A percentile compares a stretch with the other conserved stretches of the same genome.
Conservation (phyloP, 2,797 vertebrate genomes). For the Ctenochaetus hawaiiensis region DNA sequence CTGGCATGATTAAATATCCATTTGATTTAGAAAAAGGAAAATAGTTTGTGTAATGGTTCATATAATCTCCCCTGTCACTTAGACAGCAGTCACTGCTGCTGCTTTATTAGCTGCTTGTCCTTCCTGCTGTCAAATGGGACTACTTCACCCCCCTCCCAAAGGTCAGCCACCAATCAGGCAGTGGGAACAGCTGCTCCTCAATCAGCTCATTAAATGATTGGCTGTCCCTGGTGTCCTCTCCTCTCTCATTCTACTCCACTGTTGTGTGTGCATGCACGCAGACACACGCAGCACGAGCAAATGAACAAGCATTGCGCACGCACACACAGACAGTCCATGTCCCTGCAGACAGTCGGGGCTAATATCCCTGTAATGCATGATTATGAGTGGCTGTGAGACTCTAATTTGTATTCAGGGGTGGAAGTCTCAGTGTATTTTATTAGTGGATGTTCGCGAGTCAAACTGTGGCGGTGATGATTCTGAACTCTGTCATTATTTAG, state of each 20-base stretch:
- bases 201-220: constrained; percentile 77
- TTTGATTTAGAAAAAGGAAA: constrained; percentile 65
- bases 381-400: constrained; percentile 52
- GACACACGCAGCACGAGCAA: constrained; percentile 32
- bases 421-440: constrained; percentile 39
- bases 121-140: constrained; percentile 57
- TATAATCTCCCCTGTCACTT: constrained; percentile 63
- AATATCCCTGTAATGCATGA: constrained; percentile 46
- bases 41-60: constrained; percentile 59
- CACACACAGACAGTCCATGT: constrained; percentile 20
- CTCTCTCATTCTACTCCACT: constrained; percentile 36
- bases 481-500: constrained; percentile 40
- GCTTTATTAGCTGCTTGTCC: constrained; percentile 59
- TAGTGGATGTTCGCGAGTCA: constrained; percentile 39
- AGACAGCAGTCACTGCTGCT: constrained; percentile 35
- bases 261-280: constrained; percentile 26
- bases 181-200: constrained; percentile 63
- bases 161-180: constrained; percentile 70
- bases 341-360: constrained; percentile 32
- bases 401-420: constrained; percentile 54
- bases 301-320: constrained; percentile 8
- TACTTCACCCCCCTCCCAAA: constrained; percentile 57
- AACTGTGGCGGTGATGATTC: constrained; percentile 29
- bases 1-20: constrained; percentile 60
- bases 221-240: constrained; percentile 52